phyloP scores from a whole-genome alignment of 1,140 invertebrate genomes.

The Magallana ariakensis region DNA sequence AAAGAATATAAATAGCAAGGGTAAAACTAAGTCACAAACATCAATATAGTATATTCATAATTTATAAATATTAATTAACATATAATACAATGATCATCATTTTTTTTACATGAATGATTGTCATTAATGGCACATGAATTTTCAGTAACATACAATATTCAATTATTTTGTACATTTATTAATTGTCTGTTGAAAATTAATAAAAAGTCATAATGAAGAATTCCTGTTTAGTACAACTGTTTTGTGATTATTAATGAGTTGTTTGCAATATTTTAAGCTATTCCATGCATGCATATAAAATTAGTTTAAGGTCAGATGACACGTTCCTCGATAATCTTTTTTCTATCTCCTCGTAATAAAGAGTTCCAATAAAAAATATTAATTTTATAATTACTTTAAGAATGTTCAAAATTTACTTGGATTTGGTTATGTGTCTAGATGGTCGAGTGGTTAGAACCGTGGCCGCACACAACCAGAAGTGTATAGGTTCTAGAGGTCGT shows the following conservation, averaged over 20 bases:
- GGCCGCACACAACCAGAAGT: no score
- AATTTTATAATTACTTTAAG: no score
- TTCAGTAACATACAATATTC: neutral
- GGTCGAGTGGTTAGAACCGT: no score
- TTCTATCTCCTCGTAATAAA: no score
- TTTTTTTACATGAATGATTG: neutral
- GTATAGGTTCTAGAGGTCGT: no score
- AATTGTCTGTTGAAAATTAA: slow-evolving; percentile 4
- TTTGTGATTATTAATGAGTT: neutral
- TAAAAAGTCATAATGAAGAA: neutral
- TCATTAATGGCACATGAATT: neutral
- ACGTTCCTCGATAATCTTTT: no score
- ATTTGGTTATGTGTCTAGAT: no score
- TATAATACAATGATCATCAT: neutral
- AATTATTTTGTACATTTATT: slow-evolving; percentile 7
- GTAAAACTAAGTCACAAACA: neutral
- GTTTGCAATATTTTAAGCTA: neutral
- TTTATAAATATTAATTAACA: neutral
- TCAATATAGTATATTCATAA: neutral
- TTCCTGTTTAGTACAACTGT: neutral
- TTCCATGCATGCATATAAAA: slow-evolving; percentile 13
- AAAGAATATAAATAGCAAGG: slow-evolving; percentile 2
- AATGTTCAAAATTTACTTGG: no score
- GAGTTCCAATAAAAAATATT: no score
- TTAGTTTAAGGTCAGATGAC: neutral